Evolutionary conservation across 1,140 invertebrate species (phyloP).

Genomic region (Sitobion miscanthi): DNA sequence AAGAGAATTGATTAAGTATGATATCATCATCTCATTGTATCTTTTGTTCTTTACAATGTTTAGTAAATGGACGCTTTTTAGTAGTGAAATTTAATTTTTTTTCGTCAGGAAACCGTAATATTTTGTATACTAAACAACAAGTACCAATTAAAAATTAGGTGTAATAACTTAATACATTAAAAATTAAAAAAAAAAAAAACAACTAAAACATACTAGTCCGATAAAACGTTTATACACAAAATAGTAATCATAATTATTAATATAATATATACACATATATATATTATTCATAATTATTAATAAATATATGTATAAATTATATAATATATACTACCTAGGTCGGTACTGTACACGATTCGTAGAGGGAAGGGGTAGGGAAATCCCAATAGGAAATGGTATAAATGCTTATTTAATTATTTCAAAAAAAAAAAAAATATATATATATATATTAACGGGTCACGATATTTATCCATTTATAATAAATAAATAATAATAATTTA

Average conservation of each 20-base stretch:
- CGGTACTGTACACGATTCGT: constrained; percentile 32
- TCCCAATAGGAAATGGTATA: constrained; percentile 36
- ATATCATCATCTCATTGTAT: not conserved
- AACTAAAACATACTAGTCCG: constrained; percentile 32
- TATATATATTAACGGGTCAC: not conserved
- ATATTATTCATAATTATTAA: not conserved
- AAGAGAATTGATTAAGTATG: not conserved
- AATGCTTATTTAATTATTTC: not conserved
- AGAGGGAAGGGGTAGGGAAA: not conserved
- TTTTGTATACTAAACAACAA: constrained; percentile 46
- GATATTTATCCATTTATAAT: constrained; percentile 1
- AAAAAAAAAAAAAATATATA: constrained; percentile 3
- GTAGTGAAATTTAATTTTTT: not conserved
- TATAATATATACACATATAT: not conserved
- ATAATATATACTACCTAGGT: constrained; percentile 5
- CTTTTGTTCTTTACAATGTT: not conserved
- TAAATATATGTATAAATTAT: not conserved
- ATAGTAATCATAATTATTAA: constrained; percentile 25
- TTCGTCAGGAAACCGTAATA: not conserved
- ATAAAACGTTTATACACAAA: constrained; percentile 39
- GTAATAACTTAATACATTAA: constrained; percentile 49
- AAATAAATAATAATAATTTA: constrained; percentile 40
- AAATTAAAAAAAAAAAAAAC: constrained; percentile 24
- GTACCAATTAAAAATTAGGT: constrained; percentile 24
- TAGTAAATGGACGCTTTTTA: constrained; percentile 26